phyloP scores from a whole-genome alignment of 2,797 vertebrate genomes.

The Channallabes apus region DNA sequence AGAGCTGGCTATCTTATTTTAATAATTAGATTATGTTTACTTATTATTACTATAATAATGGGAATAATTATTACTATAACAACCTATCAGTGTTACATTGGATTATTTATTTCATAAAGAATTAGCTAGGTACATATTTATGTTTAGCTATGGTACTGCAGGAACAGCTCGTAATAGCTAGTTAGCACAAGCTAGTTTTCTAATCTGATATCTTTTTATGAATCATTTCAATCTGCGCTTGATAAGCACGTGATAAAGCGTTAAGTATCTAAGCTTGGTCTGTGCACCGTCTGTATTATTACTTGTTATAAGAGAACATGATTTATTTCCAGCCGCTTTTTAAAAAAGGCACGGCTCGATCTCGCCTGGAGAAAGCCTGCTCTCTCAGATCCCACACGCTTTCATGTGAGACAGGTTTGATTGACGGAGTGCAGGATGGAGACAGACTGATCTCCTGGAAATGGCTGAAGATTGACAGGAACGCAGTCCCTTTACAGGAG shows the following conservation, averaged over 20 bases:
- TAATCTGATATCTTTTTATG: neutral
- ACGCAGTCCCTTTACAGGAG: constrained; percentile 8
- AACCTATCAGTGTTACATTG: no score
- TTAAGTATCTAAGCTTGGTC: neutral
- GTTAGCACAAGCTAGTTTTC: neutral
- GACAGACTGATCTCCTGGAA: constrained; percentile 38
- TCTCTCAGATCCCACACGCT: constrained; percentile 23
- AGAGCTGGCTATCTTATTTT: neutral
- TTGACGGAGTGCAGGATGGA: constrained; percentile 33
- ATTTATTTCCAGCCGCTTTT: neutral
- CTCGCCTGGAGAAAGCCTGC: constrained; percentile 19
- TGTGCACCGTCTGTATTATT: neutral
- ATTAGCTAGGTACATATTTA: neutral
- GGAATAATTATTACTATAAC: no score
- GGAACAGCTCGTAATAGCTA: neutral
- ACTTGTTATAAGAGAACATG: constrained; percentile 3
- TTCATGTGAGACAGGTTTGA: constrained; percentile 47
- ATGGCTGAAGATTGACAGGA: constrained; percentile 23
- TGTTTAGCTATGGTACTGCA: neutral
- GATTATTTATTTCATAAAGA: neutral
- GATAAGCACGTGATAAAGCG: neutral
- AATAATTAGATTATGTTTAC: neutral
- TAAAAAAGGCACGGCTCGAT: neutral
- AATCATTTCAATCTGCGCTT: neutral
- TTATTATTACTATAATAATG: neutral